These are phyloP conservation scores for Lytechinus variegatus DNA, from an alignment of 35 echinoderm and acorn worm species.

Conservation along the genomic window DNA sequence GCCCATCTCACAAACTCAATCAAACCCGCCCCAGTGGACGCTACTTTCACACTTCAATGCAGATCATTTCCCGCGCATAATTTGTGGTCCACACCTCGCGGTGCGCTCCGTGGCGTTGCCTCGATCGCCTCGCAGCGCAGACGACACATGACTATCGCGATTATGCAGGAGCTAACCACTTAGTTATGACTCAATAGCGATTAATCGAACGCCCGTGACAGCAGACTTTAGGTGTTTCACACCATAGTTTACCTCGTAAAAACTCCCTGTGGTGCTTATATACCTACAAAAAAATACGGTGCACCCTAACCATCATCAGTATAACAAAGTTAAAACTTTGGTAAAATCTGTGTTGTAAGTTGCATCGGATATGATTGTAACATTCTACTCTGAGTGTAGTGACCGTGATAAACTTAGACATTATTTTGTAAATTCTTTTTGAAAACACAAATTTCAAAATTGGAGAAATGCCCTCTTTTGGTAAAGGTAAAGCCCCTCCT, in stretches of 20 bases:
- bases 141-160: not conserved
- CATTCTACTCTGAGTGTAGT: no score
- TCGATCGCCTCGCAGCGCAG: not conserved
- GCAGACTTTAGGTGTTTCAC: not conserved
- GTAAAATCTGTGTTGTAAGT: no score
- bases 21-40: constrained; percentile 6
- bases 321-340: no score
- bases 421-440: no score
- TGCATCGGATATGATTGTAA: no score
- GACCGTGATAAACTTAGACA: no score
- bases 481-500: no score
- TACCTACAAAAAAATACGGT: not conserved
- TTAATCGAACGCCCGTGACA: constrained; percentile 17
- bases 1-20: not conserved
- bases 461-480: no score
- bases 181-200: not conserved
- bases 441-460: no score
- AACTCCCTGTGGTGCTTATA: not conserved
- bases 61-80: not conserved
- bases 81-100: not conserved
- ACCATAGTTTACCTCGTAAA: not conserved
- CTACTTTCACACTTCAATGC: constrained; percentile 2
- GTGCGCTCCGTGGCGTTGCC: not conserved
- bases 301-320: no score
- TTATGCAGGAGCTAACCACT: not conserved